Evolutionary conservation across 2,113 vertebrate species (phyloP).

Genomic region (Spermophilus dauricus): DNA sequence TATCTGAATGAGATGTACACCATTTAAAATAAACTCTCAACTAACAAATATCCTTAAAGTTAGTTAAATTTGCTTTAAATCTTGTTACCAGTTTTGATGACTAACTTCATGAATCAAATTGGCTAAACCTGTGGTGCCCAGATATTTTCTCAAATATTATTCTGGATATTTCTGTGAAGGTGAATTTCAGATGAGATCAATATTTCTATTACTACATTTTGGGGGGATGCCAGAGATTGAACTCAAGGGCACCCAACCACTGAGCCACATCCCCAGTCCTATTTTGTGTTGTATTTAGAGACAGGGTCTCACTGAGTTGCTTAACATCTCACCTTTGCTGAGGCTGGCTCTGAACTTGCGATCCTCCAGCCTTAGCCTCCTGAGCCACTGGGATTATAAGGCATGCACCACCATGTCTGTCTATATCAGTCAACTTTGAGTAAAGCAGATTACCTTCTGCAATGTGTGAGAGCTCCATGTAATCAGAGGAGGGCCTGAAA

Average conservation of each 20-base stretch:
- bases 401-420: too few relatives aligned
- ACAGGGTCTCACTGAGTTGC: too few relatives aligned
- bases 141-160: background rate
- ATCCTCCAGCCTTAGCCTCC: too few relatives aligned
- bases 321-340: too few relatives aligned
- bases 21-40: background rate
- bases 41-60: background rate
- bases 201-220: background rate
- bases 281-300: too few relatives aligned
- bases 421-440: background rate
- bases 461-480: background rate
- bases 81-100: background rate
- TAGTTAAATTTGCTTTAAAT: background rate
- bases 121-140: background rate
- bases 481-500: background rate
- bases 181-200: background rate
- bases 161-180: background rate
- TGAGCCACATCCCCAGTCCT: too few relatives aligned
- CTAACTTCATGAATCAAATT: conserved; percentile 26
- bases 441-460: background rate
- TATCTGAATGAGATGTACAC: background rate
- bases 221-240: too few relatives aligned
- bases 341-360: too few relatives aligned
- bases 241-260: too few relatives aligned
- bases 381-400: too few relatives aligned